Percentiles rank a stretch among this genome's conserved stretches.
Evolutionary conservation across 2,113 vertebrate genomes (phyloP).

Genomic region (Antennarius striatus): DNA sequence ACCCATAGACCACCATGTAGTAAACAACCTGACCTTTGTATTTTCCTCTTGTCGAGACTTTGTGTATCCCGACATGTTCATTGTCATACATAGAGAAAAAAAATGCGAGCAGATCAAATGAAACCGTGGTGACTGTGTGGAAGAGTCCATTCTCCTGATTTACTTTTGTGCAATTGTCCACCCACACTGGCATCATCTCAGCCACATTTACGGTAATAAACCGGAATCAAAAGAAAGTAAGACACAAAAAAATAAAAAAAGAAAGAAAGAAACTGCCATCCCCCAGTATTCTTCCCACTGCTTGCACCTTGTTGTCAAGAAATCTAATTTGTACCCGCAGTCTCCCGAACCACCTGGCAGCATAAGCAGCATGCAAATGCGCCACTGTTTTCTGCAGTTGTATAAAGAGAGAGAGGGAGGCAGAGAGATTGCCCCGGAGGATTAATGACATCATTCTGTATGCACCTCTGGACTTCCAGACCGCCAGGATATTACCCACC

Average conservation of each 20-base stretch:
- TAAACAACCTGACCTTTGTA: conserved; percentile 24
- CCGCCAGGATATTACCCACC: conserved; percentile 97
- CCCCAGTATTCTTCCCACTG: conserved; percentile 50
- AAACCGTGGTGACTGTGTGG: too few species aligned
- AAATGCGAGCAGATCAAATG: too few species aligned
- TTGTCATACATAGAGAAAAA: too few species aligned
- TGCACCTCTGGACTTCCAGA: conserved; percentile 83
- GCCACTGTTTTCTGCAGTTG: conserved; percentile 75
- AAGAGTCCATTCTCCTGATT: too few species aligned
- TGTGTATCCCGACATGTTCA: too few species aligned
- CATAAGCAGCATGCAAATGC: conserved; percentile 98
- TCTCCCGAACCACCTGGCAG: conserved; percentile 90
- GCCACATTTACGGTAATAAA: too few species aligned
- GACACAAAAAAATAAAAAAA: conserved; percentile 14
- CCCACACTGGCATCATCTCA: too few species aligned
- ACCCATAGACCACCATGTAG: conserved; percentile 50
- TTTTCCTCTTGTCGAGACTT: not conserved
- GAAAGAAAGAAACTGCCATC: conserved; percentile 16
- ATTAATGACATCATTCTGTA: conserved; percentile 99
- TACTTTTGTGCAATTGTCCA: too few species aligned
- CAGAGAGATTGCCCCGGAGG: conserved; percentile 91
- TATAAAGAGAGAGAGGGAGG: conserved; percentile 36
- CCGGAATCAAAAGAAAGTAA: not conserved
- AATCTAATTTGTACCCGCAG: conserved; percentile 96
- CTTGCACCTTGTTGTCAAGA: conserved; percentile 94